These are phyloP conservation scores for Cyrtorhinus lividipennis DNA, from an alignment of 1,140 invertebrate species.

Conservation along the genomic window DNA sequence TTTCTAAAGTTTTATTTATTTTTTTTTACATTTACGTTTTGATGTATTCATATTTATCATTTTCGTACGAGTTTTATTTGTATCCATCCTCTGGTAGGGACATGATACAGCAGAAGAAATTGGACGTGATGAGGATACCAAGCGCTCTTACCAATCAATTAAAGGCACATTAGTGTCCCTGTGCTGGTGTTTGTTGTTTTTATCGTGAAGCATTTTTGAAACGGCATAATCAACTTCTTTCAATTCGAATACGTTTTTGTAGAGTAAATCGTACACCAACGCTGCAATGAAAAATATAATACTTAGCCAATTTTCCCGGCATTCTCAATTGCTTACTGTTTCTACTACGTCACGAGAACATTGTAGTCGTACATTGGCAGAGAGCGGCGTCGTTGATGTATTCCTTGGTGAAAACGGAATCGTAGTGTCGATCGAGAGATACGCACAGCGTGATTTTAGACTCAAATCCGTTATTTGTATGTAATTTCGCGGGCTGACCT, in stretches of 20 bases:
- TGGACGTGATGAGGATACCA: too few relatives aligned
- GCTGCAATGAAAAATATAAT: constrained; percentile 36
- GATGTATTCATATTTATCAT: too few relatives aligned
- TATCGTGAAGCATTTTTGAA: constrained; percentile 56
- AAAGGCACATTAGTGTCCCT: constrained; percentile 21
- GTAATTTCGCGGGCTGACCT: constrained; percentile 40
- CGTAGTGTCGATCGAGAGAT: constrained; percentile 59
- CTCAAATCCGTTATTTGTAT: constrained; percentile 43
- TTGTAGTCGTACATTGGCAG: constrained; percentile 83
- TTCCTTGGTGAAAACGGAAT: constrained; percentile 58
- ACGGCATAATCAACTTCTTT: constrained; percentile 54
- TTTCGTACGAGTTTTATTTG: too few relatives aligned
- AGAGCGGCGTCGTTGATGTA: constrained; percentile 55
- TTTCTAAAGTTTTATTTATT: too few relatives aligned
- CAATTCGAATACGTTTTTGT: constrained; percentile 61
- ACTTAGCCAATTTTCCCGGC: too few relatives aligned
- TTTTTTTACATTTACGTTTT: too few relatives aligned
- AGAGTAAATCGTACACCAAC: constrained; percentile 67
- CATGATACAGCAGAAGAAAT: too few relatives aligned
- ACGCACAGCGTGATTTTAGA: constrained; percentile 51
- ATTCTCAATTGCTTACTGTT: too few relatives aligned
- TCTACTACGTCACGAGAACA: too few relatives aligned
- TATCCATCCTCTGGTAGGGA: too few relatives aligned
- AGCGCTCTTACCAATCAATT: constrained; percentile 8
- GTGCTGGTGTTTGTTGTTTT: constrained; percentile 25